Base-by-base conservation (phyloP, 1,140 invertebrate genomes). In the Drosophila sp. region DNA sequence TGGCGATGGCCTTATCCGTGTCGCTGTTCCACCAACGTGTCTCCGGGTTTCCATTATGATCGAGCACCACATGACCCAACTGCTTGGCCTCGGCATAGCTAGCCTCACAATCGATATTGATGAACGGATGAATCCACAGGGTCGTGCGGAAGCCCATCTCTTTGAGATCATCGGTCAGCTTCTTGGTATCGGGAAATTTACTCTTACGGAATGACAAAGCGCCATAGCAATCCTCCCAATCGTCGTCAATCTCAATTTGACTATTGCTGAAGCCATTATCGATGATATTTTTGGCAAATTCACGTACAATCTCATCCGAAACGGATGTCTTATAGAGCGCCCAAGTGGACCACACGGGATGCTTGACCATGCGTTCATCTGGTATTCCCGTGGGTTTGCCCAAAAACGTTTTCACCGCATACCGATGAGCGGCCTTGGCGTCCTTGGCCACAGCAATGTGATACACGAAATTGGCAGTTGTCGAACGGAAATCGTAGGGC, bases 311-410 rank as follows among this genome's bases (percentile, higher is more conserved):
- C 1, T 84, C 74, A 55, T 97, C 95, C 77, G 94, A 94, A 1
- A 99, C 95, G 32, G 94, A 92, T 30, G 92, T 92, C 58, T 91
- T 91, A 60, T 91, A 91, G 1, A 95, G 94, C 0, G 95, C 95
- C 97, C 97, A 98, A 0, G 97, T 99, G 0, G 97, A 98, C 97
- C 97, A 99, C 61, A 98, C 95, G 0, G 97, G 97, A 89, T 96
- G 92, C 7, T 90, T 92, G 5, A 97, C 93, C 94, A 98, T 96
- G 38, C 92, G 92, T 60, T 94, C 92, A 77, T 97, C 95, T 0
- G 97, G 97, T 69, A 94, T 92, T 0, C 92, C 94, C 1, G 72
- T 92, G 0, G 96, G 96, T 79, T 94, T 94, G 1, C 93, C 93
- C 17, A 96, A 92, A 72, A 93, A 93, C 30, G 79, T 78, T 66